Evolutionary conservation across 2,797 vertebrate species (phyloP), one percentile per base, ranked within the genome.

Genomic region (Propithecus perrieri): DNA sequence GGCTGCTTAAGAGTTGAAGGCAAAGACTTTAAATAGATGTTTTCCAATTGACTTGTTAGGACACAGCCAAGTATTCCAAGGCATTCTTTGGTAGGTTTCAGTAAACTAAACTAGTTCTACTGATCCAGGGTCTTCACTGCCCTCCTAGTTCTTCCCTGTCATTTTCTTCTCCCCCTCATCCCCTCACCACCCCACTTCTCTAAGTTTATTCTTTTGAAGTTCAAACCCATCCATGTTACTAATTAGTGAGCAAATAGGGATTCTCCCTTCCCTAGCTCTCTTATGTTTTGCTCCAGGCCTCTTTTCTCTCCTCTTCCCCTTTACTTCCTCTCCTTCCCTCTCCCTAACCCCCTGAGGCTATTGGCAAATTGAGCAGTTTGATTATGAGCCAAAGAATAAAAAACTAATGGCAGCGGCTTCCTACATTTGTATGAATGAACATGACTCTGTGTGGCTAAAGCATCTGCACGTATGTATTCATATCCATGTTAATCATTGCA

Each of bases 291-390:
- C 48, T 95, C 22, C 26, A 84, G 46, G 48, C 11, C 5, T 67
- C 33, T 53, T 94, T n/a, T 89, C 24, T 43, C 17, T 69, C 46
- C 28, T 59, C 10, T 97, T 65, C 53, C 46, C 14, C 18, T 74
- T 81, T 7, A 24, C 7, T 81, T 94, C 15, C 28, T 88, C 61
- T 84, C 48, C 41, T 12, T 93, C 30, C 7, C 8, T 80, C 20
- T 88, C 43, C 22, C 15, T 9, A 91, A 53, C 9, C 12, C 14
- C 53, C 74, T 20, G 69, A 33, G 20, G 18, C 71, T 85, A 35
- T 17, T 88, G 63, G 43, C 65, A 57, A 63, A 74, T 67, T 71
- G 83, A 85, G 20, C 26, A 71, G 94, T 89, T 95, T 89, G 86
- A 61, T 11, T 67, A 12, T 74, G 38, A 83, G 59, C n/a, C 33